Conservation (phyloP, 2,113 vertebrate genomes). For the Promerops cafer region DNA sequence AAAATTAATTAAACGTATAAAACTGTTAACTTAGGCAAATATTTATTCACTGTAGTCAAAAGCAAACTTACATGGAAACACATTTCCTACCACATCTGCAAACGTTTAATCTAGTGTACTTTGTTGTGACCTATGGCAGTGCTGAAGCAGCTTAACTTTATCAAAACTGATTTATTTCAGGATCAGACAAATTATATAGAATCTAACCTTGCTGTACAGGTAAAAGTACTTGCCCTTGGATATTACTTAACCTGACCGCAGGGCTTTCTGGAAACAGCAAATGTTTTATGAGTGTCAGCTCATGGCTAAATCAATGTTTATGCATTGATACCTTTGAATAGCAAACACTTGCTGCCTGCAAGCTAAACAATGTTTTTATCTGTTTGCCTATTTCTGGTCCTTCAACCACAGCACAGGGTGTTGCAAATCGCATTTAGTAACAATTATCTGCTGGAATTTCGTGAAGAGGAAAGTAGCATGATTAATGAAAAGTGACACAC, state of each 20-base stretch:
- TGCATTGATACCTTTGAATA: constrained; percentile 79
- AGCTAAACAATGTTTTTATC: constrained; percentile 81
- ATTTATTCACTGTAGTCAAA: constrained; percentile 47
- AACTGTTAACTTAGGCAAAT: constrained; percentile 25
- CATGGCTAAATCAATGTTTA: constrained; percentile 81
- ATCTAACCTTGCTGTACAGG: constrained; percentile 64
- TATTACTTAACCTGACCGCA: constrained; percentile 67
- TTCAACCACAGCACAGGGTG: constrained; percentile 70
- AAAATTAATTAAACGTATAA: not conserved
- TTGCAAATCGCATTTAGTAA: constrained; percentile 77
- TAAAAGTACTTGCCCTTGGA: constrained; percentile 66
- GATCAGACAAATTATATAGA: constrained; percentile 54
- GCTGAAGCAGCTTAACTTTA: constrained; percentile 2
- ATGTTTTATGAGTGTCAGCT: constrained; percentile 74
- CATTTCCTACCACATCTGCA: not conserved
- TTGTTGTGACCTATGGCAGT: constrained; percentile 38
- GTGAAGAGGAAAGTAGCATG: constrained; percentile 72
- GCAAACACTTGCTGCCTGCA: constrained; percentile 79
- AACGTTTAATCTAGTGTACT: constrained; percentile 13
- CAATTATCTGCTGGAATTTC: constrained; percentile 79
- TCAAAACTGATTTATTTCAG: constrained; percentile 56
- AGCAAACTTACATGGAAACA: not conserved
- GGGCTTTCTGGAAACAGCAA: constrained; percentile 68
- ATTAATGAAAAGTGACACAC: constrained; percentile 85
- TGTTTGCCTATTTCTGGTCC: constrained; percentile 75